These are phyloP conservation scores for Scaptodrosophila latifasciaeformis DNA, from an alignment of 2,888 invertebrate species.

Conservation along the genomic window DNA sequence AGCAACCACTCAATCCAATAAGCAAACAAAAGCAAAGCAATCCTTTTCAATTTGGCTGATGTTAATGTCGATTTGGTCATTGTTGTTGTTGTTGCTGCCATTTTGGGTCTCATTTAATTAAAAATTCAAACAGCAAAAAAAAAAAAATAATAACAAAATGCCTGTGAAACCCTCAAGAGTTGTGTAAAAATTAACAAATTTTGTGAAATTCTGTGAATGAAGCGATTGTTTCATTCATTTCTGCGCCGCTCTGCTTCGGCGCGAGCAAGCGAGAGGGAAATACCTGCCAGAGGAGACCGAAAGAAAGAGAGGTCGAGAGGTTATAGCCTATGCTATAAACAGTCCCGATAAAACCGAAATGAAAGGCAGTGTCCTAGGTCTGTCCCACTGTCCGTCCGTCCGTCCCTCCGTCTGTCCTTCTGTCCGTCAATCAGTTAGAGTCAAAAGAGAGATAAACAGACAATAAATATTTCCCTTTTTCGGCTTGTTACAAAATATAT, in stretches of 20 bases:
- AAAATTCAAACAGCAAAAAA: constrained; percentile 34
- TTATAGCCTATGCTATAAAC: no score
- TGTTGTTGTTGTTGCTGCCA: constrained; percentile 8
- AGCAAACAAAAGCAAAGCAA: constrained; percentile 6
- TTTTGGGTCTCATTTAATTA: constrained; percentile 47
- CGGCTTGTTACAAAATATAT: constrained; percentile 42
- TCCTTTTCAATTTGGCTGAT: constrained; percentile 44
- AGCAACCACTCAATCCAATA: background rate
- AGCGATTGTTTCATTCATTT: constrained; percentile 55
- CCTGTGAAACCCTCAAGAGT: constrained; percentile 4
- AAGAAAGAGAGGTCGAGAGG: background rate
- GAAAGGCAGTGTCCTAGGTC: no score
- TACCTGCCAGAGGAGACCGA: no score
- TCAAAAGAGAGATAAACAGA: constrained; percentile 55
- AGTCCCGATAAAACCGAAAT: background rate
- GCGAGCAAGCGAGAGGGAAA: constrained; percentile 15
- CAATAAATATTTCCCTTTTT: constrained; percentile 52
- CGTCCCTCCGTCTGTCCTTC: constrained; percentile 20
- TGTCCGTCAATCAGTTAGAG: constrained; percentile 8
- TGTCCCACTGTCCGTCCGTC: constrained; percentile 20
- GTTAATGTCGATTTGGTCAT: no score
- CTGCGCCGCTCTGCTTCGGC: background rate
- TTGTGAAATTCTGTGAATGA: constrained; percentile 53
- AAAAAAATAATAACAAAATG: background rate
- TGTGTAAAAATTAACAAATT: constrained; percentile 48